phyloP scores from a whole-genome alignment of 2,888 invertebrate genomes.

The Archaeoteleia sp. region DNA sequence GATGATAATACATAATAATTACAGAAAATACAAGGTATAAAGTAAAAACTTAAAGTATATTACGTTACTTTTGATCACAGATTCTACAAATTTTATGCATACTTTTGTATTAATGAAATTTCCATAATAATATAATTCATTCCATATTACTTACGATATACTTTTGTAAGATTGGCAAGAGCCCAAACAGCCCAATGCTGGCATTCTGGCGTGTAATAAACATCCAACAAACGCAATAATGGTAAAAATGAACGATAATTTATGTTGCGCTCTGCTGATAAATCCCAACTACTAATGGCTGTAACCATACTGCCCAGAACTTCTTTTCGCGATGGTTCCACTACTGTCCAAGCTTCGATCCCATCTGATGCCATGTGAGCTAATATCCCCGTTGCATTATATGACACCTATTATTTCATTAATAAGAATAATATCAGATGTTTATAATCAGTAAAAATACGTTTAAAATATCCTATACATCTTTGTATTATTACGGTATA shows the following conservation, averaged over 20 bases:
- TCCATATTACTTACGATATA: slow-evolving; percentile 87
- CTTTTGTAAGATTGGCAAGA: slow-evolving; percentile 94
- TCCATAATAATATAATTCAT: not conserved
- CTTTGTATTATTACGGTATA: too few species aligned
- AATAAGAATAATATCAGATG: slow-evolving; percentile 6
- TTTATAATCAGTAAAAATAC: slow-evolving; percentile 32
- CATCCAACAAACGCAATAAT: slow-evolving; percentile 87
- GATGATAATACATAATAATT: not conserved
- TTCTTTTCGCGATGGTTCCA: slow-evolving; percentile 81
- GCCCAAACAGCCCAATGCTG: slow-evolving; percentile 99
- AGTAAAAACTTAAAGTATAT: not conserved
- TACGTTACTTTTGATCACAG: not conserved
- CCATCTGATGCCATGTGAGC: slow-evolving; percentile 97
- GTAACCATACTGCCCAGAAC: slow-evolving; percentile 85
- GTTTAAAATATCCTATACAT: not conserved
- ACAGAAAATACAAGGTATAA: slow-evolving; percentile 1
- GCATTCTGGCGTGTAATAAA: slow-evolving; percentile 91
- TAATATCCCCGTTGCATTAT: slow-evolving; percentile 96
- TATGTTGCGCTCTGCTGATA: slow-evolving; percentile 91
- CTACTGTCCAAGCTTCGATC: slow-evolving; percentile 86
- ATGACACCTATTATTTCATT: slow-evolving; percentile 81
- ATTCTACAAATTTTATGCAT: not conserved
- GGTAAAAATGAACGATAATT: slow-evolving; percentile 98
- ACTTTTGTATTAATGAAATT: not conserved
- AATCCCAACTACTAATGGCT: slow-evolving; percentile 92